Evolutionary conservation across 2,888 invertebrate genomes (phyloP).

Genomic region (Monopis laevigella): DNA sequence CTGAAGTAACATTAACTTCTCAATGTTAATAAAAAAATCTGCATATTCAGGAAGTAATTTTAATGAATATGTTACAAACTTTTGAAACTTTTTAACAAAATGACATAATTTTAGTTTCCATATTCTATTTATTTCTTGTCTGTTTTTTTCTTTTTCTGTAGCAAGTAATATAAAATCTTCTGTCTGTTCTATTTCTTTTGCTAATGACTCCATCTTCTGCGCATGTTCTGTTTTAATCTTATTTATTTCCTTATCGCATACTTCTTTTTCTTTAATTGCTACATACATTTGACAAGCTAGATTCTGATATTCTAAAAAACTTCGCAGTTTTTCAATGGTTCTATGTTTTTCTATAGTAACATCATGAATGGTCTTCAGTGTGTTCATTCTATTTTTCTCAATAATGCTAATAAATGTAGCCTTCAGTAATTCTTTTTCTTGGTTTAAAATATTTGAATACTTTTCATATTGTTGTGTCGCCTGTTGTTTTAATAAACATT

Average conservation of each 20-base stretch:
- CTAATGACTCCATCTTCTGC: constrained; percentile 33
- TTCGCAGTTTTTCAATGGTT: constrained; percentile 40
- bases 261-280: constrained; percentile 48
- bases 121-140: constrained; percentile 29
- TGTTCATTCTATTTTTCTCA: constrained; percentile 24
- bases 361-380: constrained; percentile 35
- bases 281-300: constrained; percentile 55
- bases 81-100: constrained; percentile 48
- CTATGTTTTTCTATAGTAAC: constrained; percentile 45
- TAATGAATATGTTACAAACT: constrained; percentile 45
- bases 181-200: constrained; percentile 30
- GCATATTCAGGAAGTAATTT: constrained; percentile 44
- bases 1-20: constrained; percentile 50
- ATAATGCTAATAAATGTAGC: constrained; percentile 30
- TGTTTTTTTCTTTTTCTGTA: constrained; percentile 32
- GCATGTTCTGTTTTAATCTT: constrained; percentile 31
- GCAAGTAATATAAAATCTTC: constrained; percentile 36
- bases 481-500: constrained; percentile 33
- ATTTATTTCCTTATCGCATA: constrained; percentile 34
- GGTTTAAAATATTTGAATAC: constrained; percentile 31
- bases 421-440: constrained; percentile 34
- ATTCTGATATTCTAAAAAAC: constrained; percentile 41
- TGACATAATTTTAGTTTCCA: constrained; percentile 50
- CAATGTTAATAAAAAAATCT: constrained; percentile 53
- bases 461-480: constrained; percentile 36